Evolutionary conservation across 2,797 vertebrate genomes (phyloP), one percentile per base, ranked within the genome.

Genomic region (Sebastiscus albofasciatus): DNA sequence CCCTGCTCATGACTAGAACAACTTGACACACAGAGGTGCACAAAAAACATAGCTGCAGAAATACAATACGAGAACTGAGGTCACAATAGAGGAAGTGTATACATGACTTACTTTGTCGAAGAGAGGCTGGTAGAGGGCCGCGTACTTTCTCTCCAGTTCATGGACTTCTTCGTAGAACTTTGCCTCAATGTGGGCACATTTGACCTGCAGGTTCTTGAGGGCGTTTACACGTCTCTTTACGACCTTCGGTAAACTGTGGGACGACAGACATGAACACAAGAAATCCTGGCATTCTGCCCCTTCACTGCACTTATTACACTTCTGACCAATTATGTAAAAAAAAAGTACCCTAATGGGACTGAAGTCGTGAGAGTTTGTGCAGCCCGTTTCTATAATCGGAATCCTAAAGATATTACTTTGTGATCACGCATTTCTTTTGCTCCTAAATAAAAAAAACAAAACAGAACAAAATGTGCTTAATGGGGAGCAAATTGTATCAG

Each of bases 101-200:
- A 4, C 10, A 4, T 2, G 3, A 80, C 87, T 84, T 95, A 99
- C 99, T 97, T 99, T 99, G 94, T 99, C 98, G 82, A 99, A 99
- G 64, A 99, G 96, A 6, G 99, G 99, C 87, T 99, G 98, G 93
- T 99, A 99, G 56, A 99, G 97, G 49, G 97, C 97, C 11, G 98
- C 98, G 22, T 99, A 99, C 90, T 99, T 99, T 93, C 99, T 97
- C 95, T 99, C 98, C 93, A 99, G 95, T 84, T 99, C 98, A 65
- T 99, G 99, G 78, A 99, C 98, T 93, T 99, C 99, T 90, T 99
- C 98, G 42, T 99, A 99, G 91, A 99, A 99, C 89, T 98, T 99
- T 9, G 98, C 99, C 93, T 99, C 98, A 81, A 99, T 99, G 92
- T 99, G 97, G 72, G 98, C 97, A 79, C 99, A 99, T 87, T 99